These are phyloP conservation scores for Ptychadena robeensis DNA, from an alignment of 2,797 vertebrate genomes.

Conservation along the genomic window DNA sequence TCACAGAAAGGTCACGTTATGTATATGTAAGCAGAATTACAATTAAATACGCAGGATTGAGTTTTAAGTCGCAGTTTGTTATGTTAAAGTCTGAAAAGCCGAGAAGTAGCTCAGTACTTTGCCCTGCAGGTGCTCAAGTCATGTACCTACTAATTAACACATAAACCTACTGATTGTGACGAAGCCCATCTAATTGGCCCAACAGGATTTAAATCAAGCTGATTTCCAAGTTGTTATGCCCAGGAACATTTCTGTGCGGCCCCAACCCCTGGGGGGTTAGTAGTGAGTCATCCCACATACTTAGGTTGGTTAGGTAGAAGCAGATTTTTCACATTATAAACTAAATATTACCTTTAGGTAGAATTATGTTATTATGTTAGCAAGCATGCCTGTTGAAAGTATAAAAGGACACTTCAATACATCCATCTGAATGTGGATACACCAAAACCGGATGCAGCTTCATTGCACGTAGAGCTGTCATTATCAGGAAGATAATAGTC, in stretches of 20 bases:
- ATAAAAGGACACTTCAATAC: no score
- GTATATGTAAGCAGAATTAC: not conserved
- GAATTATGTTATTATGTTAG: no score
- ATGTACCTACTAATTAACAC: constrained; percentile 37
- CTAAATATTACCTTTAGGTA: no score
- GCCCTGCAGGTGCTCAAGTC: constrained; percentile 35
- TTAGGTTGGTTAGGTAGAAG: not conserved
- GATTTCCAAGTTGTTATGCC: constrained; percentile 7
- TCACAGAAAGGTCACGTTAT: constrained; percentile 4
- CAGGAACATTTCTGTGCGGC: constrained; percentile 33
- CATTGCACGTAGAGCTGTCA: no score
- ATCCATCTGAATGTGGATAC: no score
- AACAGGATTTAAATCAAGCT: constrained; percentile 34
- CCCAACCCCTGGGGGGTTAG: constrained; percentile 24
- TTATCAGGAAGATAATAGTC: no score
- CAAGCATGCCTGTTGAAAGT: no score
- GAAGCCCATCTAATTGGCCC: constrained; percentile 13
- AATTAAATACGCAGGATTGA: not conserved
- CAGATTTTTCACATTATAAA: not conserved
- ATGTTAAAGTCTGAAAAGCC: not conserved
- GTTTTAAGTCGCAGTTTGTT: not conserved
- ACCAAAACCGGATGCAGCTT: no score
- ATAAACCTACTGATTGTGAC: constrained; percentile 20
- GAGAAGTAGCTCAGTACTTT: not conserved
- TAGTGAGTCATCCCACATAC: constrained; percentile 33